These are phyloP conservation scores for Phyllotreta striolata DNA, from an alignment of 2,888 invertebrate species.

Conservation along the genomic window DNA sequence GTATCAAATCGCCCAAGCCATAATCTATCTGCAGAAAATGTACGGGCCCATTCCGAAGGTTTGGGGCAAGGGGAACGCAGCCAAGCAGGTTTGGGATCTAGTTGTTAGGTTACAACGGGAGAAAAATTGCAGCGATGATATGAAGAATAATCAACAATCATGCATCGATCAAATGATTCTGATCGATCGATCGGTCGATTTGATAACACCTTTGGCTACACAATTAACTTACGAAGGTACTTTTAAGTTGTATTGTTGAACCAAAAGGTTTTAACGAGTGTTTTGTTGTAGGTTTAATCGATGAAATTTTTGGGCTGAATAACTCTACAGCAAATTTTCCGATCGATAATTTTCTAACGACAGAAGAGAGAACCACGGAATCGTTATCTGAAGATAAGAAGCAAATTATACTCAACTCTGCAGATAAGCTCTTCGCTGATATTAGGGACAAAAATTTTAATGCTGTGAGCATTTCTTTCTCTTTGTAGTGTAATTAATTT, in stretches of 20 bases:
- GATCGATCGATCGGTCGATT: conserved; percentile 90
- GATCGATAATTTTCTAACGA: conserved; percentile 79
- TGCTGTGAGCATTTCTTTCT: conserved; percentile 63
- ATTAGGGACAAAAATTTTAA: conserved; percentile 93
- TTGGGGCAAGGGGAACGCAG: conserved; percentile 85
- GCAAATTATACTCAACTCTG: conserved; percentile 84
- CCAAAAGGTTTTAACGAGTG: not conserved
- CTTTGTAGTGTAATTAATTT: conserved; percentile 6
- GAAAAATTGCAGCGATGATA: conserved; percentile 62
- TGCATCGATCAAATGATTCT: conserved; percentile 87
- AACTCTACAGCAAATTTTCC: conserved; percentile 84
- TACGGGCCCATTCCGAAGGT: conserved; percentile 91
- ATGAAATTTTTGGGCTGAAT: conserved; percentile 91
- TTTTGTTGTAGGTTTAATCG: conserved; percentile 75
- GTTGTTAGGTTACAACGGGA: conserved; percentile 77
- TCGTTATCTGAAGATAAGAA: conserved; percentile 72
- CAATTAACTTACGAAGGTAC: conserved; percentile 93
- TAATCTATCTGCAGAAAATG: conserved; percentile 84
- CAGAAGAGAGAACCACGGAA: conserved; percentile 69
- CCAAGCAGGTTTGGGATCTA: conserved; percentile 89
- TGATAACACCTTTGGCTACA: conserved; percentile 89
- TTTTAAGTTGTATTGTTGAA: not conserved
- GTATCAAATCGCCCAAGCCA: conserved; percentile 86
- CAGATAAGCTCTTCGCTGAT: conserved; percentile 87
- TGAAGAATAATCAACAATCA: conserved; percentile 51